Percentiles rank a stretch among this genome's conserved stretches.
phyloP scores from a whole-genome alignment of 2,797 vertebrate genomes.

The Poliocrania exsul region DNA sequence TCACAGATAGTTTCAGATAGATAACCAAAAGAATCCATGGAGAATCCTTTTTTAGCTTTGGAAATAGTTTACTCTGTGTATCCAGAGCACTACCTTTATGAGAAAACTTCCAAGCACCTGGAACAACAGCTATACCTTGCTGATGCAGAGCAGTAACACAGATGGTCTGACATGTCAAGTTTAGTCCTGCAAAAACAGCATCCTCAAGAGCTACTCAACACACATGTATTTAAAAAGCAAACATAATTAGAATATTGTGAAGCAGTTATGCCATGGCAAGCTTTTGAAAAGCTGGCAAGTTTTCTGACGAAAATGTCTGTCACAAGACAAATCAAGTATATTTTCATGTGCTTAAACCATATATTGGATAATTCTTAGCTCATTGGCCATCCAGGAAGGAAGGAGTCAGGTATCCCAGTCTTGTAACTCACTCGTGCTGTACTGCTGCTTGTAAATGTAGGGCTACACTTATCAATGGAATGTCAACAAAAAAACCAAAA shows the following conservation, averaged over 20 bases:
- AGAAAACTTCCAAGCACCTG: background rate
- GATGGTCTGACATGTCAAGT: background rate
- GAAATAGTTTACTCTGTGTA: background rate
- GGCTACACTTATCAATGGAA: background rate
- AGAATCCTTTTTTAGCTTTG: background rate
- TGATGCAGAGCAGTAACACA: background rate
- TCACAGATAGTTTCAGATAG: accelerated
- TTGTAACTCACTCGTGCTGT: background rate
- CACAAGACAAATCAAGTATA: background rate
- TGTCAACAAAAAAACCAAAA: background rate
- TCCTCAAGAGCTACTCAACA: background rate
- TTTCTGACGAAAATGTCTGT: background rate
- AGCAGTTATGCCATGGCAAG: background rate
- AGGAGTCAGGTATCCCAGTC: background rate
- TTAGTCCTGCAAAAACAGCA: background rate
- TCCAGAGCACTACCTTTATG: background rate
- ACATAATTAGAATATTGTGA: background rate
- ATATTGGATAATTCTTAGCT: background rate
- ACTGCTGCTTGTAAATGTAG: background rate
- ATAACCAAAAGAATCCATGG: background rate
- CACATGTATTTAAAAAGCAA: background rate
- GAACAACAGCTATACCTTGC: background rate
- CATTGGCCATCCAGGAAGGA: background rate
- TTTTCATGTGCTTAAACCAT: background rate
- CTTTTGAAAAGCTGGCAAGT: background rate